Conservation (phyloP, 1,140 invertebrate genomes). For the Pseudomyrmex sp. region DNA sequence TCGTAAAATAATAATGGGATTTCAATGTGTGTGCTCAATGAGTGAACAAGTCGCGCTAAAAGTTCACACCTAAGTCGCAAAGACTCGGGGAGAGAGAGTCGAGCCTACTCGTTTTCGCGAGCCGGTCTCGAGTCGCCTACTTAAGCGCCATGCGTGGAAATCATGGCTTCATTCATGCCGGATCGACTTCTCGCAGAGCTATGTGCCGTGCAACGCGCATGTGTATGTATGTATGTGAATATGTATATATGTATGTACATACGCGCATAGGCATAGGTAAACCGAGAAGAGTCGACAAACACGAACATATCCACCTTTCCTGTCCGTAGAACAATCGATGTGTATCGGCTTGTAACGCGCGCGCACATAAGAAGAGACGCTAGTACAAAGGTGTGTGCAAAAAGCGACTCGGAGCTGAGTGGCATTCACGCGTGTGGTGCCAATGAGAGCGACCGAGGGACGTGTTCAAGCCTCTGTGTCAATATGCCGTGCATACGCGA, state of each 20-base stretch:
- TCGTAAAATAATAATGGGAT: background rate
- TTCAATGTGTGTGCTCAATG: slow-evolving; percentile 11
- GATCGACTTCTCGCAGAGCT: slow-evolving; percentile 64
- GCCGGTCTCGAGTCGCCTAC: slow-evolving; percentile 54
- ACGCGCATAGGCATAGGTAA: slow-evolving; percentile 16
- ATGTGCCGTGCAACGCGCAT: slow-evolving; percentile 62
- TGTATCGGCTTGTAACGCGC: slow-evolving; percentile 3
- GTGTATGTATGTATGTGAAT: background rate
- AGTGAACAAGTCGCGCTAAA: slow-evolving; percentile 6
- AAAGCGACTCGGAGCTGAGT: slow-evolving; percentile 26
- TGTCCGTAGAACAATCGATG: slow-evolving; percentile 42
- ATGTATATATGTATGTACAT: background rate
- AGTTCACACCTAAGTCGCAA: background rate
- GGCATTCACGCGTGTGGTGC: slow-evolving; percentile 46
- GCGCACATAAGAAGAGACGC: slow-evolving; percentile 24
- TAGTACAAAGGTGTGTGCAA: slow-evolving; percentile 18
- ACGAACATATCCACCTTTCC: slow-evolving; percentile 29
- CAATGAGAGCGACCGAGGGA: slow-evolving; percentile 38
- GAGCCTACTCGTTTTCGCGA: slow-evolving; percentile 30
- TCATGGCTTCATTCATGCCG: slow-evolving; percentile 82
- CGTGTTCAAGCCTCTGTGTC: slow-evolving; percentile 45
- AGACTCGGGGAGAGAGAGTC: background rate
- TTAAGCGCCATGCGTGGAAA: slow-evolving; percentile 78
- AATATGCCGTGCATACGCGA: slow-evolving; percentile 20
- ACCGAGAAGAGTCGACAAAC: background rate